A percentile compares a stretch with the other conserved stretches of the same genome.
phyloP scores from a whole-genome alignment of 2,888 invertebrate species.

The Argyra leucocephala region DNA sequence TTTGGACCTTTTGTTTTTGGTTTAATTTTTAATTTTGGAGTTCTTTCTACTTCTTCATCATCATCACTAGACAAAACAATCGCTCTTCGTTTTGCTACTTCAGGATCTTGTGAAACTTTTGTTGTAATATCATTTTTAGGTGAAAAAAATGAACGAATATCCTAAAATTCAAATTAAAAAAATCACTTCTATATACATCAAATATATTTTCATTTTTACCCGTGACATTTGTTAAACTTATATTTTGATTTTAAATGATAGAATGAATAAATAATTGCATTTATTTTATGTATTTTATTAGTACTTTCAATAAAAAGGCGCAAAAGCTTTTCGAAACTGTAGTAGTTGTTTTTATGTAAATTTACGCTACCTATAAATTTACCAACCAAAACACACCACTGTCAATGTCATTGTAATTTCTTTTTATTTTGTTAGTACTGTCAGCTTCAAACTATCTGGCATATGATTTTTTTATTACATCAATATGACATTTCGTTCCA shows the following conservation, averaged over 20 bases:
- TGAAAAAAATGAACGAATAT: constrained; percentile 5
- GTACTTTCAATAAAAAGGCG: neutral
- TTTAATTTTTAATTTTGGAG: neutral
- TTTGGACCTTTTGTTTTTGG: neutral
- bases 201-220: neutral
- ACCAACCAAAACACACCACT: no score
- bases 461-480: no score
- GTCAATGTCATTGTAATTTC: no score
- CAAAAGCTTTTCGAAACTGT: neutral
- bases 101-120: neutral
- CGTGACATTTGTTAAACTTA: neutral
- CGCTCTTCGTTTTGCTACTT: neutral
- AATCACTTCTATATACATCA: no score
- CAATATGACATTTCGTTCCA: no score
- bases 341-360: no score
- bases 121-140: neutral
- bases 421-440: no score
- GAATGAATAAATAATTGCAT: neutral
- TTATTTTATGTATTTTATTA: neutral
- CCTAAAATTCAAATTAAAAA: neutral
- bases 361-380: no score
- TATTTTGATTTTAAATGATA: no score
- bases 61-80: neutral
- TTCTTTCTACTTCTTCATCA: neutral
- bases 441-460: no score